Evolutionary conservation across 35 echinoderm and acorn worm genomes (phyloP), one percentile per base, ranked within the genome.

Genomic region (Heliocidaris erythrogramma): DNA sequence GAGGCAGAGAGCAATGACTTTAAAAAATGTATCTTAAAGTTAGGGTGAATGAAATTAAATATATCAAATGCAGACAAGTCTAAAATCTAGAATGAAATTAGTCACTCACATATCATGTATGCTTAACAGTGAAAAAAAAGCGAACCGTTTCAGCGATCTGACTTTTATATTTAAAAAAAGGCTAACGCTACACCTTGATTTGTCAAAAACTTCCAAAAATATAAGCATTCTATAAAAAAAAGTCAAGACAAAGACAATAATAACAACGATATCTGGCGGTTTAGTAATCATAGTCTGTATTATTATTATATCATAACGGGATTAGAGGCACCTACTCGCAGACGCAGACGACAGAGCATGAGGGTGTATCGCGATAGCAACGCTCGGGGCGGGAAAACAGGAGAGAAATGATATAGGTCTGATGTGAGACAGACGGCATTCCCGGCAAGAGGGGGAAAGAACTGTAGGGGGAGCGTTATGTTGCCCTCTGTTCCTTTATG

Each of bases 361-460:
- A 71, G 65, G 65, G 30, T 35, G 87, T 89, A 48, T 89, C 87
- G 87, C 87, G 31, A 47, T 89, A 89, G 65, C 47, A 92, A 32
- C 91, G 48, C 91, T 92, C 30, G 12, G 91, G 91, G 91, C 91
- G 91, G 91, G 48, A 92, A 92, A 92, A 92, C 49, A 92, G 18
- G 13, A 48, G 31, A 92, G 48, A 56, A 92, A 59, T 92, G 91
- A 92, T 92, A 92, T 92, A 92, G n/a, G 49, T 49, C 91, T 49
- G 31, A 9, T 49, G 29, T 52, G 31, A 30, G 48, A 92, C 91
- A 92, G 91, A 92, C 91, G 91, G 9, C 69, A 18, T 84, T 84
- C 14, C 14, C 69, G n/a, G 14, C 31, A 48, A 89, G 87, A 89
- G 87, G 5, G 87, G 5, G 87, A n/a, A 48, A 10, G 87, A 47